These are phyloP conservation scores for Phaenicophaeus curvirostris DNA, from an alignment of 2,797 vertebrate species.

Conservation along the genomic window DNA sequence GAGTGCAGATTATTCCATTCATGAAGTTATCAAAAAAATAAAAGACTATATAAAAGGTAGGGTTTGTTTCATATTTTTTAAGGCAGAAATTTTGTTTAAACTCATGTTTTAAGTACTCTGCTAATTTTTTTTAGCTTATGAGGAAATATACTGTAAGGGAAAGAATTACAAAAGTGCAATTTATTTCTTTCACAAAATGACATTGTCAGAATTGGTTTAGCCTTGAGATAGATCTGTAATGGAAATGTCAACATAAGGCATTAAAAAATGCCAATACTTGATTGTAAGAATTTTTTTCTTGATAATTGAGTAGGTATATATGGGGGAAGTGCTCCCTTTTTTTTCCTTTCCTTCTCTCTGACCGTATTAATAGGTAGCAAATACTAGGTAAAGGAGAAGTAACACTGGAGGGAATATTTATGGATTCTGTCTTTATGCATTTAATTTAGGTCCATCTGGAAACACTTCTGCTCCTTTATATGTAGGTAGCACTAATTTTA, in stretches of 20 bases:
- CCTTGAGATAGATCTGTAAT: not conserved
- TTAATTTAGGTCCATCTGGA: constrained; percentile 39
- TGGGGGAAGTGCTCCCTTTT: not conserved
- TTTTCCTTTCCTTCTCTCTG: not conserved
- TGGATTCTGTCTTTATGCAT: constrained; percentile 10
- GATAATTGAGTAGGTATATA: not conserved
- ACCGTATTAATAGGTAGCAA: not conserved
- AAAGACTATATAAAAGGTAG: not conserved
- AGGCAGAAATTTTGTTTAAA: constrained; percentile 18
- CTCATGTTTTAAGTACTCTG: not conserved
- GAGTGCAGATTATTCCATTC: not conserved
- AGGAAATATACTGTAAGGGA: constrained; percentile 16
- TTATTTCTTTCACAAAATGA: constrained; percentile 2
- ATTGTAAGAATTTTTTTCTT: not conserved
- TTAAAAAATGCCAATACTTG: constrained; percentile 27
- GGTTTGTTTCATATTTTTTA: not conserved
- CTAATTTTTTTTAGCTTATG: constrained; percentile 31
- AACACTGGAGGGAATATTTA: constrained; percentile 1
- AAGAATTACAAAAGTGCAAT: not conserved
- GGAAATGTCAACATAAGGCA: constrained; percentile 3
- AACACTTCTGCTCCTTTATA: not conserved
- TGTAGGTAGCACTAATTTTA: constrained; percentile 30
- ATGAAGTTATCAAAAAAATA: not conserved
- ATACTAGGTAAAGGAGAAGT: not conserved
- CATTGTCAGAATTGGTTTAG: constrained; percentile 1